Percentiles rank a stretch among this genome's conserved stretches.
phyloP scores from a whole-genome alignment of 2,888 invertebrate species.

The Hemaris fuciformis region DNA sequence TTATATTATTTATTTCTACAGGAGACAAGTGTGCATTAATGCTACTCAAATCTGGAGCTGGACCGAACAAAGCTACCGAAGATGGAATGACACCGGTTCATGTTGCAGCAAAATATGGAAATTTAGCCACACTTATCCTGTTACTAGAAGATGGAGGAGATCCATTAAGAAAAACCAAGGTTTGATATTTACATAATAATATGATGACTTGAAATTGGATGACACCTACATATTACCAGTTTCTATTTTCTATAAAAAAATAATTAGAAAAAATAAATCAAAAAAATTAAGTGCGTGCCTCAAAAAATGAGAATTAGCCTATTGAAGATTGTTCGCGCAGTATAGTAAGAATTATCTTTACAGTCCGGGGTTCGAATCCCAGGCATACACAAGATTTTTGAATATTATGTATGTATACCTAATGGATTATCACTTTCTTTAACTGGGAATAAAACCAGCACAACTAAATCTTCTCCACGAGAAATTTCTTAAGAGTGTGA shows the following conservation, averaged over 20 bases:
- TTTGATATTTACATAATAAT: slow-evolving; percentile 46
- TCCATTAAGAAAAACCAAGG: slow-evolving; percentile 94
- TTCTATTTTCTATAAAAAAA: not conserved
- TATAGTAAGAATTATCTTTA: too few relatives aligned
- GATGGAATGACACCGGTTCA: slow-evolving; percentile 99
- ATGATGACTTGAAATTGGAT: not conserved
- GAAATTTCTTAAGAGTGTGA: too few relatives aligned
- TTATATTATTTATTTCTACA: slow-evolving; percentile 25
- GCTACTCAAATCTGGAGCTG: slow-evolving; percentile 98
- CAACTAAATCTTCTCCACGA: too few relatives aligned
- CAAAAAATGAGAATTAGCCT: too few relatives aligned
- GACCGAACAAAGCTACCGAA: slow-evolving; percentile 96
- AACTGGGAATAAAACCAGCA: too few relatives aligned
- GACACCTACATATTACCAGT: not conserved
- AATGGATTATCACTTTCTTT: too few relatives aligned
- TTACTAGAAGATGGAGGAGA: slow-evolving; percentile 97
- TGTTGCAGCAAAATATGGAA: slow-evolving; percentile 96
- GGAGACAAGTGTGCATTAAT: slow-evolving; percentile 92
- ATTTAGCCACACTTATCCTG: slow-evolving; percentile 91
- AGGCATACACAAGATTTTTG: too few relatives aligned
- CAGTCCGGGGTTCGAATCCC: too few relatives aligned
- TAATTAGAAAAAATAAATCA: too few relatives aligned
- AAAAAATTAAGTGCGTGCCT: too few relatives aligned
- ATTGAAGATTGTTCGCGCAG: too few relatives aligned
- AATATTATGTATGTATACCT: too few relatives aligned